Conservation (phyloP, 37 sponge, comb jelly and placozoan genomes). For the Diacarnus erythraeanus region DNA sequence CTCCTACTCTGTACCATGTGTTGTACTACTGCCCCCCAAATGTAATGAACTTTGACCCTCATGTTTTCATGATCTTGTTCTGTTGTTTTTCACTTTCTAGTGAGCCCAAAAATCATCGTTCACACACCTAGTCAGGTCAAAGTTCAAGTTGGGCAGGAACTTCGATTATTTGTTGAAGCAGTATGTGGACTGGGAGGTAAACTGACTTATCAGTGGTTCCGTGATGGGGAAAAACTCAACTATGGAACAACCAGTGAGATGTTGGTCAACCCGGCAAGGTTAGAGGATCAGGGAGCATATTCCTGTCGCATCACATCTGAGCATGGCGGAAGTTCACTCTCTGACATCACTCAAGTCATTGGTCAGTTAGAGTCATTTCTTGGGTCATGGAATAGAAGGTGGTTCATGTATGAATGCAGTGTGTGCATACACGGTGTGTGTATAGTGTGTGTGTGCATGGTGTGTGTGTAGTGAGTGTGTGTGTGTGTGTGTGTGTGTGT, state of each 20-base stretch:
- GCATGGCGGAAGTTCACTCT: constrained; percentile 52
- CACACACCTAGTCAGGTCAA: background rate
- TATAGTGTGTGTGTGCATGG: no score
- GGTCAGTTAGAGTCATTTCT: no score
- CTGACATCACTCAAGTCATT: constrained; percentile 17
- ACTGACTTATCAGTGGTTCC: constrained; percentile 79
- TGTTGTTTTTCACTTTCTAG: background rate
- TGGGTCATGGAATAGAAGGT: no score
- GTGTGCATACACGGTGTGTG: background rate
- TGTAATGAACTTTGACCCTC: background rate
- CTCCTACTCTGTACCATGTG: background rate
- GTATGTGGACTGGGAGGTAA: constrained; percentile 2
- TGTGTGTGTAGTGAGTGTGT: no score
- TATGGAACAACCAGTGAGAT: constrained; percentile 43
- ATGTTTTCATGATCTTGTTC: background rate
- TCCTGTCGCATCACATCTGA: constrained; percentile 52
- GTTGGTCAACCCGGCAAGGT: constrained; percentile 10
- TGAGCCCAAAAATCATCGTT: background rate
- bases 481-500: background rate
- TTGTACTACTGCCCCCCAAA: no score
- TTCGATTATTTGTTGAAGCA: constrained; percentile 9
- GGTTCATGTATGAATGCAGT: background rate
- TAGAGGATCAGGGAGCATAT: constrained; percentile 53
- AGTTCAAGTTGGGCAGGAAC: background rate
- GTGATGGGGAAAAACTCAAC: constrained; percentile 33